Evolutionary conservation across 2,797 vertebrate species (phyloP).

Genomic region (Vireo griseus): DNA sequence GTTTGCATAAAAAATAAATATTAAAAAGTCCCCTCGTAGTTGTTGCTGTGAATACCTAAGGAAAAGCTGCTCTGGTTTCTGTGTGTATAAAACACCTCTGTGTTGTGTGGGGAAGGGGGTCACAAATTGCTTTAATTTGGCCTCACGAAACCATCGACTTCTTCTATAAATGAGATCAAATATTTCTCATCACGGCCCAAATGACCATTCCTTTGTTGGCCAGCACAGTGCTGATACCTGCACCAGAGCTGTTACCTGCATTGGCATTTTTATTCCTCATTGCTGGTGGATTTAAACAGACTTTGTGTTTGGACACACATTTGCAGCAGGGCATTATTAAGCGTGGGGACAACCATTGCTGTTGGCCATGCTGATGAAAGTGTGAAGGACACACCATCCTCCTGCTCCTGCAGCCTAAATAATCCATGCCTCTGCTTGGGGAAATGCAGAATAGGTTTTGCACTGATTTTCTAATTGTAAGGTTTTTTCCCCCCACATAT

Average conservation of each 20-base stretch:
- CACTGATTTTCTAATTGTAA: neutral
- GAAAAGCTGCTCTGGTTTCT: neutral
- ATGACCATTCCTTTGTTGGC: neutral
- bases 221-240: neutral
- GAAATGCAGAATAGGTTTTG: neutral
- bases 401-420: neutral
- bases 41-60: neutral
- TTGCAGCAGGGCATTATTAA: neutral
- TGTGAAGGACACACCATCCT: neutral
- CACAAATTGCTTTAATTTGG: neutral
- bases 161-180: neutral
- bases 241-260: neutral
- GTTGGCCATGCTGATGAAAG: neutral
- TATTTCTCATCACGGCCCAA: neutral
- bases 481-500: neutral
- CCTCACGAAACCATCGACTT: neutral
- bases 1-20: neutral
- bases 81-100: accelerated
- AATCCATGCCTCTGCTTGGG: neutral
- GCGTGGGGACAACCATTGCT: neutral
- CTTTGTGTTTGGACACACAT: neutral
- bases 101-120: accelerated
- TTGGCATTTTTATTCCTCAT: neutral
- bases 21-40: accelerated
- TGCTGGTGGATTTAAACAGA: neutral